Evolutionary conservation across 2,113 vertebrate species (phyloP), one percentile per base, ranked within the genome.

Genomic region (Entomyzon cyanotis): DNA sequence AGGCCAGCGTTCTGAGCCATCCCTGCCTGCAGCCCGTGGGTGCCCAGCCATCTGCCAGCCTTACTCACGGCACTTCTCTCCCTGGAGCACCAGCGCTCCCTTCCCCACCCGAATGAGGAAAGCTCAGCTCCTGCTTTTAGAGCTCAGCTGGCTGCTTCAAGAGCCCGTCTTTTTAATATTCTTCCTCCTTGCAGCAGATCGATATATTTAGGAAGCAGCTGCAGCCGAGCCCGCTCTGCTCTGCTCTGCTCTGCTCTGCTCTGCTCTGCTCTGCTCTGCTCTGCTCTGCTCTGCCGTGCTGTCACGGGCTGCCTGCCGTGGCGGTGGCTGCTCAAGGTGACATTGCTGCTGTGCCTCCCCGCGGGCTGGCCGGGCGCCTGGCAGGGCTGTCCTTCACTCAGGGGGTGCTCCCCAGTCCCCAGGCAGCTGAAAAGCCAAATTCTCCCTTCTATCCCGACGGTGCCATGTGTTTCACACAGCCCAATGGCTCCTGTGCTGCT

Each of bases 121-220:
- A 67, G 91, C 94, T 90, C 80, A 23, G 16, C 70, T 77, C 86
- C 92, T 41, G 79, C 81, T 92, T 84, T 86, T 70, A 67, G 92
- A 70, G 83, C 89, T 94, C 88, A 96, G 91, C 93, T 96, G 95
- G 50, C 91, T 89, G 55, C 19, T 67, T 89, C 60, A 49, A 92
- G 94, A 93, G 93, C 82, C 47, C 22, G 1, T 77, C 84, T 44
- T 19, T 75, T 71, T n/a, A 71, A 71, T 64, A 14, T 31, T 89
- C 94, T 93, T 80, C 87, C 94, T 91, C 25, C 77, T 67, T 56
- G 80, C 71, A 83, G 87, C 8, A 62, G 55, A 58, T 80, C 41
- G 75, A 93, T 96, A 73, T 89, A 82, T 93, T 96, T 94, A 93
- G 94, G 94, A 37, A 80, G n/a, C 95, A 91, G 93, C 94, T 94